These are phyloP conservation scores for Leptonema lineaticorne DNA, from an alignment of 1,140 invertebrate species.

Conservation along the genomic window DNA sequence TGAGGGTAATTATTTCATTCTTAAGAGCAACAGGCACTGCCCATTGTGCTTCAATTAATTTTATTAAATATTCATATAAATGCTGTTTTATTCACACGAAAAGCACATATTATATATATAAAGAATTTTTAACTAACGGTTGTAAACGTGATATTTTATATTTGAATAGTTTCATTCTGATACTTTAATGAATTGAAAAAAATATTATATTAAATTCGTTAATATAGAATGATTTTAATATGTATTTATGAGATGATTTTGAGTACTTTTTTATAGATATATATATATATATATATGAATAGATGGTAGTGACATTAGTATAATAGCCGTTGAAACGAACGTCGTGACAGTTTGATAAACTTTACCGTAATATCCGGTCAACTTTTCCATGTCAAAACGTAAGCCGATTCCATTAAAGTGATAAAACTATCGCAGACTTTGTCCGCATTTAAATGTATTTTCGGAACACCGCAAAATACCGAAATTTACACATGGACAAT, in stretches of 20 bases:
- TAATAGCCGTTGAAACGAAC: background rate
- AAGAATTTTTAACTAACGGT: background rate
- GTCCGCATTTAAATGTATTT: conserved; percentile 14
- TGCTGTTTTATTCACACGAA: background rate
- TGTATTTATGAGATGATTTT: too few relatives aligned
- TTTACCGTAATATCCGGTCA: conserved; percentile 37
- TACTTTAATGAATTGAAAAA: too few relatives aligned
- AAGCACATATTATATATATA: background rate
- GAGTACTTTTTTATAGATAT: too few relatives aligned
- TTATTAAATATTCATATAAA: background rate
- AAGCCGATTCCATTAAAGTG: conserved; percentile 36
- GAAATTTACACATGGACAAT: too few relatives aligned
- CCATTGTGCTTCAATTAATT: background rate
- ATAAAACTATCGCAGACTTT: conserved; percentile 24
- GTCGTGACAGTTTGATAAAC: conserved; percentile 24
- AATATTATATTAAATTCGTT: too few relatives aligned
- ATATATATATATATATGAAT: too few relatives aligned
- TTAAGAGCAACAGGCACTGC: background rate
- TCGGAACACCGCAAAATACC: too few relatives aligned
- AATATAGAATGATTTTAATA: too few relatives aligned
- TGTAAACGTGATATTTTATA: too few relatives aligned
- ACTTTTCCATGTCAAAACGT: conserved; percentile 32
- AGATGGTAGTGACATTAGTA: too few relatives aligned
- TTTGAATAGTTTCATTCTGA: too few relatives aligned
- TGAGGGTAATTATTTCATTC: background rate